These are phyloP conservation scores for Empidonax traillii DNA, from an alignment of 2,113 vertebrate species.

Conservation along the genomic window DNA sequence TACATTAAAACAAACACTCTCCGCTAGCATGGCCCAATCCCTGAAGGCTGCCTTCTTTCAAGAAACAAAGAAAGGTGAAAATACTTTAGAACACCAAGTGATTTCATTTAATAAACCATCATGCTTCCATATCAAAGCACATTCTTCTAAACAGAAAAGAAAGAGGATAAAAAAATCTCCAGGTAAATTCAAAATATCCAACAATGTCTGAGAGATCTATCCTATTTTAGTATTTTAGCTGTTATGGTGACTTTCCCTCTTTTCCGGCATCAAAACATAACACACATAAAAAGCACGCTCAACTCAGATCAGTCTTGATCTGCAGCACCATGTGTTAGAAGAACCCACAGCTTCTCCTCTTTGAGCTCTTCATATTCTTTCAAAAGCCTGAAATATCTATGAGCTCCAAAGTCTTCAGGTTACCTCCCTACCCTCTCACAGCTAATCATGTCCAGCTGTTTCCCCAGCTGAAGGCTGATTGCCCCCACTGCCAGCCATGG, in stretches of 20 bases:
- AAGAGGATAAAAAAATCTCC: not conserved
- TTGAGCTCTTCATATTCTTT: not conserved
- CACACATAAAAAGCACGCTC: not conserved
- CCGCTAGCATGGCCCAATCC: not conserved
- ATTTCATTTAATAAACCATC: not conserved
- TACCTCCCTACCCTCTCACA: not conserved
- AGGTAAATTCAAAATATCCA: not conserved
- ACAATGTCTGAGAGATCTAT: rapidly evolving
- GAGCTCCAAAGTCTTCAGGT: not conserved
- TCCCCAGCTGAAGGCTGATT: not conserved
- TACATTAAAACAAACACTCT: not conserved
- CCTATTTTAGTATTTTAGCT: not conserved
- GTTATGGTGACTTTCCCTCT: not conserved
- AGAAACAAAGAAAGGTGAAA: not conserved
- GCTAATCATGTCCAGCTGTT: not conserved
- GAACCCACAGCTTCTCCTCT: not conserved
- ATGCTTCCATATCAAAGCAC: not conserved
- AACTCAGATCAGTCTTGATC: not conserved
- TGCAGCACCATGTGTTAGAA: not conserved
- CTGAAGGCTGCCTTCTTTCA: not conserved
- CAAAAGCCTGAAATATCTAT: not conserved
- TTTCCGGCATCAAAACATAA: not conserved
- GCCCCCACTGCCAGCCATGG: not conserved
- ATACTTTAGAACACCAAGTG: not conserved
- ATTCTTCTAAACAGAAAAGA: not conserved